Conservation (phyloP, 2,888 invertebrate genomes). For the Agonopterix alstromeriana region DNA sequence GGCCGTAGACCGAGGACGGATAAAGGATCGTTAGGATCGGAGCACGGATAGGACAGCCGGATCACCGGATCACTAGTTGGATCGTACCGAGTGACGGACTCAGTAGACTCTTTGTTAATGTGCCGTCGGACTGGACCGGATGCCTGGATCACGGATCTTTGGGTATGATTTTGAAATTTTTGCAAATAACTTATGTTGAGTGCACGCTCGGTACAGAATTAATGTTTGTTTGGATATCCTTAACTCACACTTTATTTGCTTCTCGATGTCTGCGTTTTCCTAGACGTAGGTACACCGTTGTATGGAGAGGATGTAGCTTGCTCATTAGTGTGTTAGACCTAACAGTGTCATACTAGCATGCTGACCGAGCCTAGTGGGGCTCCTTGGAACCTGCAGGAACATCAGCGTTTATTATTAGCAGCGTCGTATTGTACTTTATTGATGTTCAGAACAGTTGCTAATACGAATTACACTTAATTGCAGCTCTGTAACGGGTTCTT, state of each 20-base stretch:
- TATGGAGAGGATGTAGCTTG: conserved; percentile 27
- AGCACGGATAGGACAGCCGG: conserved; percentile 29
- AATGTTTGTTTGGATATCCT: conserved; percentile 26
- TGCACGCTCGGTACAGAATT: conserved; percentile 58
- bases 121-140: conserved; percentile 10
- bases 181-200: conserved; percentile 66
- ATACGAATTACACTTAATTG: no score
- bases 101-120: conserved; percentile 4
- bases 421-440: no score
- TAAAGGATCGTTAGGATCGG: conserved; percentile 8
- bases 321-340: conserved; percentile 31
- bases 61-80: conserved; percentile 25
- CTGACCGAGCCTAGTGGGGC: conserved; percentile 18
- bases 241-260: conserved; percentile 61
- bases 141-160: conserved; percentile 50
- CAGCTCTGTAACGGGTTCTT: no score
- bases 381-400: conserved; percentile 9
- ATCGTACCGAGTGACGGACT: conserved; percentile 23
- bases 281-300: conserved; percentile 25
- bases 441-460: no score
- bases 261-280: conserved; percentile 42
- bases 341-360: conserved; percentile 49
- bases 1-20: conserved; percentile 18
- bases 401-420: no score
- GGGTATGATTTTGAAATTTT: conserved; percentile 70